Percentiles rank a stretch among this genome's conserved stretches.
These are phyloP conservation scores for Corapipo altera DNA, from an alignment of 2,113 vertebrate species.

Conservation along the genomic window DNA sequence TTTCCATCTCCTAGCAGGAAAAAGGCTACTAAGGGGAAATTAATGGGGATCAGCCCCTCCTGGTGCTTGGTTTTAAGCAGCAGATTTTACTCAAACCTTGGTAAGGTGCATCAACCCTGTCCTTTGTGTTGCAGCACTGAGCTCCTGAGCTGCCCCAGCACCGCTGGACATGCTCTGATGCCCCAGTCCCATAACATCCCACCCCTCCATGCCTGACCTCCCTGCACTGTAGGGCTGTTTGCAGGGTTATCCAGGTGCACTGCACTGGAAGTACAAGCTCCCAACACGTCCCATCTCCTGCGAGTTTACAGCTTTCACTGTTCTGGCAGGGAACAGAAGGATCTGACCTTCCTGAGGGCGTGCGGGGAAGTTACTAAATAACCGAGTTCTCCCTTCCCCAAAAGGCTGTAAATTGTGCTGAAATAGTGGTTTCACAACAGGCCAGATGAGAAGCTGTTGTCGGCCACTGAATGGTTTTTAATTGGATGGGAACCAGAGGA, in stretches of 20 bases:
- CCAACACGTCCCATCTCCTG: background rate
- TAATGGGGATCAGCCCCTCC: background rate
- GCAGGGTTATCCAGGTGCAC: conserved; percentile 4
- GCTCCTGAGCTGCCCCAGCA: background rate
- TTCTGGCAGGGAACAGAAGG: conserved; percentile 59
- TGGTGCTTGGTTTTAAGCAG: background rate
- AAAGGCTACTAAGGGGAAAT: background rate
- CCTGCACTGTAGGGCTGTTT: background rate
- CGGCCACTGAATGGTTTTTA: conserved; percentile 51
- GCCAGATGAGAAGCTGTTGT: conserved; percentile 65
- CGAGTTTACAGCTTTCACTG: conserved; percentile 48
- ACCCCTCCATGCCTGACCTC: background rate
- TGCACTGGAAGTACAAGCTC: background rate
- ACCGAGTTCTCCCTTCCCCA: conserved; percentile 62
- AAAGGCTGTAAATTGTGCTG: conserved; percentile 72
- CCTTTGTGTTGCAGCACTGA: background rate
- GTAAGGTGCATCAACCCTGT: background rate
- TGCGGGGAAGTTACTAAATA: conserved; percentile 69
- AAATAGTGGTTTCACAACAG: conserved; percentile 60
- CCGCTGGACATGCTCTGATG: background rate
- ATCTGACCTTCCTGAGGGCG: conserved; percentile 58
- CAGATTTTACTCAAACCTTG: background rate
- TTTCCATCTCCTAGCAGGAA: background rate
- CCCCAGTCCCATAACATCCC: background rate
- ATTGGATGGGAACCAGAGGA: conserved; percentile 27